Conservation (phyloP, 2,113 vertebrate species). For the Phycodurus eques region DNA sequence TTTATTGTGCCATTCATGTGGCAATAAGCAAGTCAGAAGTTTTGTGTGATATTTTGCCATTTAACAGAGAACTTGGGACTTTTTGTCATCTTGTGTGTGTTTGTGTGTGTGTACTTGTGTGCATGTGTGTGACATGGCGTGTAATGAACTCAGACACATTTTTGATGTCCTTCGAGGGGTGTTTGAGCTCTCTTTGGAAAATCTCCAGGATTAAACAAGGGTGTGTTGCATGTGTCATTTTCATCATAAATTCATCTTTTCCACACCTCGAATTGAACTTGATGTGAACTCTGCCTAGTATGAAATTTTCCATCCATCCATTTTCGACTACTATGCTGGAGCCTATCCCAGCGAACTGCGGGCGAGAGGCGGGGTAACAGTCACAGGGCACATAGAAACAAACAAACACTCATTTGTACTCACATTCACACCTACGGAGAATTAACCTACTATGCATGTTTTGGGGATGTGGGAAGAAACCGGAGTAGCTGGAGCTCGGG, state of each 20-base stretch:
- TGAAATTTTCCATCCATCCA: not conserved
- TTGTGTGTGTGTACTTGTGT: not conserved
- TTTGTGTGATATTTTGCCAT: slow-evolving; percentile 13
- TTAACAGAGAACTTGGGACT: not conserved
- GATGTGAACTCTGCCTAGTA: slow-evolving; percentile 3
- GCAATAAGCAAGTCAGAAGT: slow-evolving; percentile 45
- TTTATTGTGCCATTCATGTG: slow-evolving; percentile 36
- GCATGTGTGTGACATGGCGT: slow-evolving; percentile 11
- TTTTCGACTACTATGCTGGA: no score
- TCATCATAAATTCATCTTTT: slow-evolving; percentile 24
- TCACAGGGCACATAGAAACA: no score
- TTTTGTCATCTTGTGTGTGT: not conserved
- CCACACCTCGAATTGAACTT: slow-evolving; percentile 10
- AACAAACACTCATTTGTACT: no score
- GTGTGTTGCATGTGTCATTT: slow-evolving; percentile 22
- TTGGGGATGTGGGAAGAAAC: no score
- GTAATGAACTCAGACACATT: slow-evolving; percentile 37
- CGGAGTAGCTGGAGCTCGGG: no score
- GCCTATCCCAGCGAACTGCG: no score
- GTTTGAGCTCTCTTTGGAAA: slow-evolving; percentile 41
- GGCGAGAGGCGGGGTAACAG: no score
- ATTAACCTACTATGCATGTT: no score
- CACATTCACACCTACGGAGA: no score
- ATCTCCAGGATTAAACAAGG: slow-evolving; percentile 16
- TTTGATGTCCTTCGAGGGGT: slow-evolving; percentile 26